Conservation (phyloP, 2,888 invertebrate species). For the Limnephilus lunatus region DNA sequence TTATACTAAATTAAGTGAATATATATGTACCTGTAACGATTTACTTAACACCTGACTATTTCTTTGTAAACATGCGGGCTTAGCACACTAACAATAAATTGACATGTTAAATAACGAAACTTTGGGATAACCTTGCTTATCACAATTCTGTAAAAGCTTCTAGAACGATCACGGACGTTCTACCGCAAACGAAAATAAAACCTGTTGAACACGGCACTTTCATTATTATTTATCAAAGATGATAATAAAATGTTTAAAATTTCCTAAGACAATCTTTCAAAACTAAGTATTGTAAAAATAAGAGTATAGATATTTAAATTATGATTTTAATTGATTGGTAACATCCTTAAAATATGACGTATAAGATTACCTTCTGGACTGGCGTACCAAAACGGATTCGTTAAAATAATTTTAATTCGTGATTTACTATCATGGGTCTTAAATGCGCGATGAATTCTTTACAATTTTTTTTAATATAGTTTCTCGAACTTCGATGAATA, state of each 20-base stretch:
- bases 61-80: background rate
- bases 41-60: background rate
- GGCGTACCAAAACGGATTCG: too few species aligned
- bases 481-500: background rate
- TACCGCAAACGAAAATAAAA: too few species aligned
- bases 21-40: background rate
- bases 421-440: too few species aligned
- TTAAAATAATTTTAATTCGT: background rate
- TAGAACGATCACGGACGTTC: too few species aligned
- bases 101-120: background rate
- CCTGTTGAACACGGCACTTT: too few species aligned
- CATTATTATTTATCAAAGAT: too few species aligned
- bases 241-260: too few species aligned
- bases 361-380: too few species aligned
- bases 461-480: background rate
- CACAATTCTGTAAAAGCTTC: too few species aligned
- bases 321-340: background rate
- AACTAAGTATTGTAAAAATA: background rate
- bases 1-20: background rate
- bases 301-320: background rate
- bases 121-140: background rate
- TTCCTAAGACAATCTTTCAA: too few species aligned
- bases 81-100: background rate
- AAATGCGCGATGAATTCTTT: background rate
- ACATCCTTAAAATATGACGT: background rate